Conservation (phyloP, 2,113 vertebrate genomes). For the Larimichthys polyactis region DNA sequence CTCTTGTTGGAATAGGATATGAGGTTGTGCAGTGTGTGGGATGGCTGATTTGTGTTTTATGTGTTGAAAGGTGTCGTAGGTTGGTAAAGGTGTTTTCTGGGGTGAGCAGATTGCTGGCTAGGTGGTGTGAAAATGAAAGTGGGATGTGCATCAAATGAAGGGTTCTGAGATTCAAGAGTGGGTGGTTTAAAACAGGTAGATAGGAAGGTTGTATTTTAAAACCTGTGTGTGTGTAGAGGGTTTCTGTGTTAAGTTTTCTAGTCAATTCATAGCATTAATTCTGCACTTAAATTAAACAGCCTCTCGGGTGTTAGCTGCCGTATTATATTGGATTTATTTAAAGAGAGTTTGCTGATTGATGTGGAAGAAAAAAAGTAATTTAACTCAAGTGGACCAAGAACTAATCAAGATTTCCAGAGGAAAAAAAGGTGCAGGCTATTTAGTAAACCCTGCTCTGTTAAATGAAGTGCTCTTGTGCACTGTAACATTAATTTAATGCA, state of each 20-base stretch:
- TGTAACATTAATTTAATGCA: conserved; percentile 35
- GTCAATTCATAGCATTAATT: conserved; percentile 38
- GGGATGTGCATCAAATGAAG: conserved; percentile 43
- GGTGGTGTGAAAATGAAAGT: conserved; percentile 39
- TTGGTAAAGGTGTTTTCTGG: conserved; percentile 33
- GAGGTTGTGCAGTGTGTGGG: conserved; percentile 36
- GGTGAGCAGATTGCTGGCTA: conserved; percentile 45
- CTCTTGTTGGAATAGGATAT: conserved; percentile 35
- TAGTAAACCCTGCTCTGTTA: conserved; percentile 25
- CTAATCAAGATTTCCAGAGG: conserved; percentile 35
- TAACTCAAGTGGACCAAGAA: conserved; percentile 46
- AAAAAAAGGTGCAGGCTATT: conserved; percentile 14
- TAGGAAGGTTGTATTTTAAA: conserved; percentile 20
- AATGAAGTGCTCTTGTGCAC: conserved; percentile 34
- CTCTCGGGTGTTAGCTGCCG: conserved; percentile 4
- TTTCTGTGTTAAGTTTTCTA: neutral
- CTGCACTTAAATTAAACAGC: conserved; percentile 35
- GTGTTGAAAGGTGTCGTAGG: conserved; percentile 40
- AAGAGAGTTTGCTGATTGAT: conserved; percentile 39
- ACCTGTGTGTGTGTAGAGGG: neutral
- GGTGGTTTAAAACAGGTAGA: conserved; percentile 46
- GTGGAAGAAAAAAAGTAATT: conserved; percentile 43
- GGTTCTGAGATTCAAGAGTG: conserved; percentile 31
- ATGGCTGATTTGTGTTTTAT: conserved; percentile 33
- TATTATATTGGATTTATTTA: conserved; percentile 46